Evolutionary conservation across 2,113 vertebrate species (phyloP), one percentile per base, ranked within the genome.

Genomic region (Cyrtonyx montezumae): DNA sequence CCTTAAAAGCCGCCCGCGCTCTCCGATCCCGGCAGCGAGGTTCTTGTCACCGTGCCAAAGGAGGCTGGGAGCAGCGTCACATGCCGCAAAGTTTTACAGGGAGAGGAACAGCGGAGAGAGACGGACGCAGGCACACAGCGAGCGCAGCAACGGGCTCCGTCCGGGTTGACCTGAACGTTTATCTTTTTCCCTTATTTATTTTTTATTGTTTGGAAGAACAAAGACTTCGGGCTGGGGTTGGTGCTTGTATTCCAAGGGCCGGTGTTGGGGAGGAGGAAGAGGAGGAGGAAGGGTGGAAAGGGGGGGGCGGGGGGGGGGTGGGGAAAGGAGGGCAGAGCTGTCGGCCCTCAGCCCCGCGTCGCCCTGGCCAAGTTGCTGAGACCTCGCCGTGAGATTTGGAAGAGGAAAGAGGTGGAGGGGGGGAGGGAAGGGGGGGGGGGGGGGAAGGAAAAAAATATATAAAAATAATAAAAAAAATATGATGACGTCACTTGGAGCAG

Each of bases 31-130:
- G 84, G 91, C 87, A 71, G 74, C 55, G 66, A 71, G 65, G 95
- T 94, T 97, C 96, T 87, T 97, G 97, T 97, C 96, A 97, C 48
- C 71, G 94, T 97, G 97, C 97, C 97, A 97, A 95, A 63, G 89
- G 96, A 97, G 97, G 97, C 96, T 85, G 95, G 85, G 97, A 95
- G 93, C 94, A 87, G 95, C 91, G 96, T 97, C 97, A 97, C 97
- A 97, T 13, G 92, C 95, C 61, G 80, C 96, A 73, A 97, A 97
- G 95, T 97, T 97, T 97, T 96, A 95, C 97, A 95, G 94, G 95
- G 90, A 97, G 95, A 94, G 95, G 95, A 94, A 92, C 87, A n/a
- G 30, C 37, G 68, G 71, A 95, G 93, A 84, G 87, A 78, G 81
- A 88, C 51, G 43, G 80, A 56, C 77, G 40, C 62, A 79, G 80